A percentile compares a stretch with the other conserved stretches of the same genome.
Evolutionary conservation across 2,888 invertebrate genomes (phyloP).

Genomic region (Anoplius nigerrimus): DNA sequence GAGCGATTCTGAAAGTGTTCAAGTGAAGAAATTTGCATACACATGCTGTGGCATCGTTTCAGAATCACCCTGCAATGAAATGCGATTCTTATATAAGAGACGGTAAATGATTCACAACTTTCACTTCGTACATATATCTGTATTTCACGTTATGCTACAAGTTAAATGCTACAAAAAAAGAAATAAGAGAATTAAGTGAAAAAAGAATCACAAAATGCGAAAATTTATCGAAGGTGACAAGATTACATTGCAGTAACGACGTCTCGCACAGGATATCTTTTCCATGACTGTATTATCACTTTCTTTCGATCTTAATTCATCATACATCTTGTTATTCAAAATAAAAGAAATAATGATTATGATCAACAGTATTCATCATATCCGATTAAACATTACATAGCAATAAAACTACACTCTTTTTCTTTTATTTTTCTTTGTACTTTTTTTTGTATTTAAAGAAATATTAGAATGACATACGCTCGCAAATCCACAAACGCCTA

Average conservation of each 20-base stretch:
- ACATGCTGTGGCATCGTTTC: neutral
- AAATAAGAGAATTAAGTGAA: conserved; percentile 58
- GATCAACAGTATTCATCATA: conserved; percentile 8
- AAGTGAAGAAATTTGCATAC: conserved; percentile 5
- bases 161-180: conserved; percentile 67
- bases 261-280: conserved; percentile 43
- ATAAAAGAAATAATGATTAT: conserved; percentile 14
- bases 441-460: conserved; percentile 41
- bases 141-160: conserved; percentile 62
- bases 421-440: conserved; percentile 40
- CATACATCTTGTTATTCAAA: conserved; percentile 10
- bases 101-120: conserved; percentile 5
- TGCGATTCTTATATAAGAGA: too few species aligned
- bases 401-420: conserved; percentile 36
- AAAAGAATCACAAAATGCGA: conserved; percentile 65
- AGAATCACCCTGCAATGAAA: too few species aligned
- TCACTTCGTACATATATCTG: conserved; percentile 45
- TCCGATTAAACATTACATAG: conserved; percentile 25
- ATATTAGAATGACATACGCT: conserved; percentile 31
- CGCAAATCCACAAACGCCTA: conserved; percentile 26
- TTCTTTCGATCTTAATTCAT: conserved; percentile 3
- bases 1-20: too few species aligned
- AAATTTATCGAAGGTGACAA: conserved; percentile 53
- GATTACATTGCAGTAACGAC: conserved; percentile 47
- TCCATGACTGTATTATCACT: conserved; percentile 5